Evolutionary conservation across 2,888 invertebrate species (phyloP).

Genomic region (Alsophila aescularia): DNA sequence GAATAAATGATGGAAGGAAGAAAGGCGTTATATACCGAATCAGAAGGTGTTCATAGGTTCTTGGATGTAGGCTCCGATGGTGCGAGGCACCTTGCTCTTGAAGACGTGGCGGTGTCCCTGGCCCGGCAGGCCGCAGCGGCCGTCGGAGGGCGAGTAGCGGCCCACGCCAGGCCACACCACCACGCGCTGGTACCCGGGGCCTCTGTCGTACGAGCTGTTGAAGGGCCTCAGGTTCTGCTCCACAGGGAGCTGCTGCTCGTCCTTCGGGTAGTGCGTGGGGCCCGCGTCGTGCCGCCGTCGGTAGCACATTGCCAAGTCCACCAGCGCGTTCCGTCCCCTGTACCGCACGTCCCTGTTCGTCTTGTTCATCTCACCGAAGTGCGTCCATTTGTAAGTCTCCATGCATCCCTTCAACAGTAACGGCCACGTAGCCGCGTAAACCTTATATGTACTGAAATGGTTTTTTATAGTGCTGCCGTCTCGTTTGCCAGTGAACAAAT

Average conservation of each 20-base stretch:
- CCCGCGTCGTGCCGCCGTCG: constrained; percentile 79
- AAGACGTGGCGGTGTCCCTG: constrained; percentile 70
- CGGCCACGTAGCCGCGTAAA: constrained; percentile 68
- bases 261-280: constrained; percentile 72
- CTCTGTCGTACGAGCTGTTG: constrained; percentile 69
- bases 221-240: constrained; percentile 58
- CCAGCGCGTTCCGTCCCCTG: constrained; percentile 73
- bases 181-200: constrained; percentile 62
- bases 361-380: constrained; percentile 70
- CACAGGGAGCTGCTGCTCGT: constrained; percentile 47
- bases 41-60: constrained; percentile 70
- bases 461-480: constrained; percentile 80
- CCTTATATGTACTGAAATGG: constrained; percentile 68
- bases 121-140: constrained; percentile 55
- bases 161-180: constrained; percentile 76
- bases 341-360: constrained; percentile 62
- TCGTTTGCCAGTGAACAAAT: constrained; percentile 78
- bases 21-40: no score
- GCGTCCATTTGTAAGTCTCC: constrained; percentile 61
- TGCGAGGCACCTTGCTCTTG: constrained; percentile 61
- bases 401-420: constrained; percentile 59
- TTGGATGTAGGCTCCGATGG: constrained; percentile 63
- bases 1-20: no score
- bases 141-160: constrained; percentile 52
- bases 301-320: constrained; percentile 76